Evolutionary conservation across 1,140 invertebrate species (phyloP).

Genomic region (Zaprionus taronus): DNA sequence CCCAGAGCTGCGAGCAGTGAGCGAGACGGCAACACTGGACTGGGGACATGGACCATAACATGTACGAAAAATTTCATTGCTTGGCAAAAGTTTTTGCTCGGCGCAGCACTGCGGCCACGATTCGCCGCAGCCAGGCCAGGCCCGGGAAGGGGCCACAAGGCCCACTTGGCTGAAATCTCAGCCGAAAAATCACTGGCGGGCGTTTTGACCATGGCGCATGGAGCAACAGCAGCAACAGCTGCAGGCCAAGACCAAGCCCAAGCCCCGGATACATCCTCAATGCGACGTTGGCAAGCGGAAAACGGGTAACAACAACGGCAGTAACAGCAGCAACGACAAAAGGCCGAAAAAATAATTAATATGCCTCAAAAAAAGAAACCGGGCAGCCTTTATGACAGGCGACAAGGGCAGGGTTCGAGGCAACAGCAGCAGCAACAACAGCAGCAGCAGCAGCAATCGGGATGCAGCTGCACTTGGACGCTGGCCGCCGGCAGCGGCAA

Average conservation of each 20-base stretch:
- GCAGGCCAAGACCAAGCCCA: constrained; percentile 66
- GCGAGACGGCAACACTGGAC: constrained; percentile 55
- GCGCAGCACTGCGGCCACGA: constrained; percentile 52
- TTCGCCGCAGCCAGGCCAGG: constrained; percentile 26
- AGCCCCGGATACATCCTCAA: constrained; percentile 66
- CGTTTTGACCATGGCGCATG: constrained; percentile 51
- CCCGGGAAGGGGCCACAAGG: constrained; percentile 16
- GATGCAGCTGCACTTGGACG: constrained; percentile 66
- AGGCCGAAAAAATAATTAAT: constrained; percentile 78
- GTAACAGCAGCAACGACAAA: constrained; percentile 69
- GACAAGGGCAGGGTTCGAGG: constrained; percentile 68
- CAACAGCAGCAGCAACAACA: constrained; percentile 13
- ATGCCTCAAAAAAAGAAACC: constrained; percentile 76
- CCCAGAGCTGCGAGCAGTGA: constrained; percentile 45
- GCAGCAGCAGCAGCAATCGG: constrained; percentile 24
- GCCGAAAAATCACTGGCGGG: constrained; percentile 77
- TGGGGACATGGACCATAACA: constrained; percentile 77
- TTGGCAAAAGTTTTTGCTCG: constrained; percentile 67
- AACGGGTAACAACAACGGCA: constrained; percentile 30
- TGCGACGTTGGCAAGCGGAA: constrained; percentile 39
- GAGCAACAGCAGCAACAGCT: constrained; percentile 45
- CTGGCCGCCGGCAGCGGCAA: constrained; percentile 56
- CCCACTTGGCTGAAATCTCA: constrained; percentile 60
- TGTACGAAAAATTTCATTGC: constrained; percentile 80
- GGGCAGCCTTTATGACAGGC: constrained; percentile 78